Base-by-base conservation (phyloP, 2,888 invertebrate species). In the Watsonalla binaria region DNA sequence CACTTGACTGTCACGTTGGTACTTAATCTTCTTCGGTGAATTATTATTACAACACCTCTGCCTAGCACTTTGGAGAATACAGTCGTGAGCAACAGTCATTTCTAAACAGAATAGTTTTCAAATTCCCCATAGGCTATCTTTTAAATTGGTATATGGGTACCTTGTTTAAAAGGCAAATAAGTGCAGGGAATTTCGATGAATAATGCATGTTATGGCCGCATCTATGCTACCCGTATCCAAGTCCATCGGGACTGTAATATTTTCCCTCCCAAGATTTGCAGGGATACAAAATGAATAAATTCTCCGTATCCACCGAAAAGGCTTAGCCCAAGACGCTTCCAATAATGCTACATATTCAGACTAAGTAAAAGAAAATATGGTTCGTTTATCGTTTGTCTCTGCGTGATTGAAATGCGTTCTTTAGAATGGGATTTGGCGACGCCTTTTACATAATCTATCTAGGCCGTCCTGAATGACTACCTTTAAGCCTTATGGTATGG, bases 271-370 rank as follows among this genome's bases (percentile, higher is more conserved):
- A 45, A 50, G 63, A 66, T 71, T 72, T 71, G 68, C 63, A 56
- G 59, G 65, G 66, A 61, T 59, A 66, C 65, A 72, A 74, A 77
- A 78, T 80, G 79, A 80, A 80, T 78, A 80, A 72, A 78, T 78
- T 76, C 68, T 60, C 54, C 48, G 54, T 63, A 70, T 66, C 65
- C 59, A 46, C 54, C 56, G 58, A 60, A 73, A 68, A 59, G 61
- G 73, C 70, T 75, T 72, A 71, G 63, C 62, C 58, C 60, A 65
- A 59, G 54, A 65, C 63, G 63, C 64, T 72, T 71, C 69, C 70
- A 69, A 73, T 72, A 74, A 68, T 65, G 62, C 65, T 62, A 63
- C 66, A 65, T 72, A 65, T 65, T 62, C 61, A 51, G 52, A 60
- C 55, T 51, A 60, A 52, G 55, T 60, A 62, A 55, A 59, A 64